Conservation (phyloP, 2,888 invertebrate genomes). For the Monoplex corrugatus region DNA sequence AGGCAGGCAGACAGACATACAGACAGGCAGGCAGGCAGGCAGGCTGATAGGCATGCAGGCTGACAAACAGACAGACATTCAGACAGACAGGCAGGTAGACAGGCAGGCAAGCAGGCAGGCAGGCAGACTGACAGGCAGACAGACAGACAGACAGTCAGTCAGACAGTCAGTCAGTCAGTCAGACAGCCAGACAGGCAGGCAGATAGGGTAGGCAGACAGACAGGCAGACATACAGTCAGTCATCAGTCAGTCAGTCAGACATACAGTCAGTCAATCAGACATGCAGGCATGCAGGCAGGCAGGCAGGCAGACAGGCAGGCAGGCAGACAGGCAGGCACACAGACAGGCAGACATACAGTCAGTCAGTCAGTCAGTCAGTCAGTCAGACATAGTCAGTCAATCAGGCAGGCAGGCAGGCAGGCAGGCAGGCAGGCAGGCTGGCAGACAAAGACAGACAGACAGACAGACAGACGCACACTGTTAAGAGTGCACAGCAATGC, state of each 20-base stretch:
- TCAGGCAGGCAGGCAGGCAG: not conserved
- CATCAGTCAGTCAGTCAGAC: too few relatives aligned
- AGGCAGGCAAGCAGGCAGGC: too few relatives aligned
- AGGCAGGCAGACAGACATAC: too few relatives aligned
- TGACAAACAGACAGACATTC: slow-evolving; percentile 29
- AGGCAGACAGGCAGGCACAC: slow-evolving; percentile 33
- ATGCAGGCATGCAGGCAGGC: slow-evolving; percentile 11
- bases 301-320: too few relatives aligned
- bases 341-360: slow-evolving; percentile 11
- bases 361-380: too few relatives aligned
- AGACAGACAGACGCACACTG: not conserved
- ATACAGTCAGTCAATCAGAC: too few relatives aligned
- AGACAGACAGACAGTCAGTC: slow-evolving; percentile 23
- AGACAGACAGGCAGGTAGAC: too few relatives aligned
- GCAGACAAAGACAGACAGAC: not conserved
- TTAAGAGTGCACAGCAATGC: too few relatives aligned
- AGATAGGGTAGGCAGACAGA: slow-evolving; percentile 25
- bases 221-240: slow-evolving; percentile 13
- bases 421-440: not conserved
- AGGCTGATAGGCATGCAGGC: too few relatives aligned
- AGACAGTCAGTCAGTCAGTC: too few relatives aligned
- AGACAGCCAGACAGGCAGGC: too few relatives aligned
- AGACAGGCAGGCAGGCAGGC: too few relatives aligned
- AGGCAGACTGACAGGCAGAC: slow-evolving; percentile 28
- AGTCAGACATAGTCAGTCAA: not conserved